Evolutionary conservation across 2,797 vertebrate species (phyloP), one percentile per base, ranked within the genome.

Genomic region (Labroides dimidiatus): DNA sequence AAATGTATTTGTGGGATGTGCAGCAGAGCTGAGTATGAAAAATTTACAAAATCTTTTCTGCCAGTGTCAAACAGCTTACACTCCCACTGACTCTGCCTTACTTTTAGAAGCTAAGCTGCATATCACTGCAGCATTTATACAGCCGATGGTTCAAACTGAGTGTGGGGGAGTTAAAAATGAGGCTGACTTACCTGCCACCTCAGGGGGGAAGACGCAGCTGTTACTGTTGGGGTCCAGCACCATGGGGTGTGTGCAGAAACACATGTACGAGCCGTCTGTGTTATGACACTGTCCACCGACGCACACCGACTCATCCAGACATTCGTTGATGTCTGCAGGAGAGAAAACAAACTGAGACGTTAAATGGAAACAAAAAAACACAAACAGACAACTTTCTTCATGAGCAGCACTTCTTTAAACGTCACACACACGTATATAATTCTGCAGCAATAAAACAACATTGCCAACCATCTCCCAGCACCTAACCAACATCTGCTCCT

Each of bases 181-280:
- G 20, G 16, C 19, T 15, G 44, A 51, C 87, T 85, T 68, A 98
- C 96, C 96, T 24, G 92, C 91, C 3, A 90, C 78, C 7, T 95
- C 93, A 10, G 93, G 75, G 41, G 88, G 80, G 47, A 89, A 87
- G 70, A 96, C 83, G 71, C 97, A 98, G 75, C 77, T 84, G 70
- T 95, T 95, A 59, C 83, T 93, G 61, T 82, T 87, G 42, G 91
- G 62, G 75, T 96, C 95, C 84, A 96, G 75, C 83, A 96, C 89
- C 94, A 96, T 93, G 6, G 96, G 96, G 16, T 93, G 95, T 19
- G 93, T 94, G 67, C 97, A 99, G 91, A 97, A 96, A 92, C 98
- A 98, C 90, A 94, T 95, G 79, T 95, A 99, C 30, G 98, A 98
- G 41, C 97, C 96, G 14, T 96, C 94, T 14, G 95, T 96, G 90